phyloP scores from a whole-genome alignment of 2,797 vertebrate species.

The Bradypodion pumilum region DNA sequence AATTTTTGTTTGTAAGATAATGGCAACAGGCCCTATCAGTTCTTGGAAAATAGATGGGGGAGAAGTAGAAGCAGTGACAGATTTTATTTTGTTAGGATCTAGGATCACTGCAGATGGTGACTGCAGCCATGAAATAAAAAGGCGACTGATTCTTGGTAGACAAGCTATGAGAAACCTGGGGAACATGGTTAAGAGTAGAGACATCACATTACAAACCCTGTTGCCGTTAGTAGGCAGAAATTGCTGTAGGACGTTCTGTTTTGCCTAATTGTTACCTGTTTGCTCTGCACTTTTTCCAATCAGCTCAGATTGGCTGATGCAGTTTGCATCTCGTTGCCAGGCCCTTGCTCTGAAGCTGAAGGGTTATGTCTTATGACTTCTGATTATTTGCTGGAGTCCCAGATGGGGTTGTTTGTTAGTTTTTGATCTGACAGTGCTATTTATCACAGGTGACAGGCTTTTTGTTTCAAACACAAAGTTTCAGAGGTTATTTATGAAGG shows the following conservation, averaged over 20 bases:
- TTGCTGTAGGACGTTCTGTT: background rate
- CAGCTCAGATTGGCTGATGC: background rate
- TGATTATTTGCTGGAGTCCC: background rate
- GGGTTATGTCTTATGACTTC: background rate
- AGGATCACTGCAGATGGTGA: too few relatives aligned
- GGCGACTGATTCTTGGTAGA: too few relatives aligned
- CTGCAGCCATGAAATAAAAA: too few relatives aligned
- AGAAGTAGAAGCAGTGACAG: too few relatives aligned
- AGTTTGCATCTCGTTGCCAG: background rate
- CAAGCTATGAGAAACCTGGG: too few relatives aligned
- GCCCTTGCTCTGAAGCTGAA: background rate
- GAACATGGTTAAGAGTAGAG: too few relatives aligned
- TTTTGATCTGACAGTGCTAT: background rate
- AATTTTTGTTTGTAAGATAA: too few relatives aligned
- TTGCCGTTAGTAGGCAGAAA: background rate
- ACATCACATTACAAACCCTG: too few relatives aligned
- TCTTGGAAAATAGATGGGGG: too few relatives aligned
- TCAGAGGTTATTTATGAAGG: constrained; percentile 46
- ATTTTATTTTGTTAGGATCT: too few relatives aligned
- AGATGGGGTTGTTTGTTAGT: background rate
- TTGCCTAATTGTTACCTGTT: background rate
- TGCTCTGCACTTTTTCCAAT: background rate
- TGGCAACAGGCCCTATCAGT: too few relatives aligned
- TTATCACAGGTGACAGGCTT: constrained; percentile 33
- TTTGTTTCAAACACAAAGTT: constrained; percentile 43